Percentiles rank a stretch among this genome's conserved stretches.
Evolutionary conservation across 2,113 vertebrate genomes (phyloP).

Genomic region (Cyprinodon variegatus): DNA sequence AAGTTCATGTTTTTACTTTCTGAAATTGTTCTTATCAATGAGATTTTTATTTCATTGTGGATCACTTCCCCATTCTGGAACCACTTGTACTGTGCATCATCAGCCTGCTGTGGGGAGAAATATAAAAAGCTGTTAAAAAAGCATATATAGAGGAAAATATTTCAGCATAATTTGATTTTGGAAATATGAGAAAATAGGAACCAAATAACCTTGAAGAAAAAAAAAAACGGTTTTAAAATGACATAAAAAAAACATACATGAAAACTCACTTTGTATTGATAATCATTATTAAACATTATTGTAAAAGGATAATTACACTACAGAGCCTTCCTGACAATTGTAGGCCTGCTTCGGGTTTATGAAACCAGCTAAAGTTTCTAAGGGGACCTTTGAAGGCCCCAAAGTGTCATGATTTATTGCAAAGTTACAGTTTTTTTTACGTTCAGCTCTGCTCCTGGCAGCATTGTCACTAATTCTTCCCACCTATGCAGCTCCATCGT

Average conservation of each 20-base stretch:
- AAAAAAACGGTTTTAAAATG: no score
- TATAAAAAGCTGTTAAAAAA: not conserved
- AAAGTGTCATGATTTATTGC: not conserved
- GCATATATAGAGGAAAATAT: not conserved
- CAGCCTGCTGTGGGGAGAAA: not conserved
- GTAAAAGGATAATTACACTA: not conserved
- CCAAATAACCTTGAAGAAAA: not conserved
- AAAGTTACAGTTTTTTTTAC: no score
- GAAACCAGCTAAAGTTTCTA: not conserved
- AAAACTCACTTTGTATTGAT: not conserved
- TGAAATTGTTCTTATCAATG: fast-evolving
- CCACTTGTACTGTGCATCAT: not conserved
- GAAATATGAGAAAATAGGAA: not conserved
- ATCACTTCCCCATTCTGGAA: fast-evolving
- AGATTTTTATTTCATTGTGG: fast-evolving
- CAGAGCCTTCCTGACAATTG: not conserved
- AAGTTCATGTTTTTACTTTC: fast-evolving
- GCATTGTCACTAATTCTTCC: no score
- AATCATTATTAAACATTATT: no score
- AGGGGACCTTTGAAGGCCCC: not conserved
- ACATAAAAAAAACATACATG: not conserved
- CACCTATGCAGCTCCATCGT: no score
- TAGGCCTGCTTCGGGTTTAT: not conserved
- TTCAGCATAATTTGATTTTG: not conserved
- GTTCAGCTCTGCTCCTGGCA: no score